Base-by-base conservation (phyloP, 2,113 vertebrate genomes). In the Argyrosomus japonicus region DNA sequence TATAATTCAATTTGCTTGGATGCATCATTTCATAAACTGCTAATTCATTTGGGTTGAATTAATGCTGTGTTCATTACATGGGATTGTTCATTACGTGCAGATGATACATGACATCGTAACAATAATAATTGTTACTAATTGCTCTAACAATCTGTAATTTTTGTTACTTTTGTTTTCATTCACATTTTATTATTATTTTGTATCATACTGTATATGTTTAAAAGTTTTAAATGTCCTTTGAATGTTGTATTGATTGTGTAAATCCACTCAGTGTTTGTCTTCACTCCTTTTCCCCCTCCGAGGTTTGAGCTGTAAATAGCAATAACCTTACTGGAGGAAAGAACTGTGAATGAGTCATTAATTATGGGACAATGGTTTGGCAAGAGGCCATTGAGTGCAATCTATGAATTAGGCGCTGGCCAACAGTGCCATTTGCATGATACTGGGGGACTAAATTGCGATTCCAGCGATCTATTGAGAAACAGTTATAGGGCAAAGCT, bases 351-450 rank as follows among this genome's bases (percentile, higher is more conserved):
- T 78, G 77, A 91, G 86, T 91, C 88, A 91, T 93, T 91, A 91
- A 91, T 91, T 91, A 93, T 81, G 60, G 82, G 76, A 89, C 91
- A 92, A 87, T 88, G 87, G 90, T 82, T 91, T 90, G 79, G 82
- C 78, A 15, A 88, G 79, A 73, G 83, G 76, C 83, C 84, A 82
- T 81, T 62, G 76, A 90, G 83, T 86, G 85, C 87, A 90, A 90
- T 89, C 86, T 89, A 90, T 91, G 91, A 94, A 93, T 91, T 90
- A 87, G 88, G 69, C 91, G 83, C 85, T 76, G 90, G 87, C 88
- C 90, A 90, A 72, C 87, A 76, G 75, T 77, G 0, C 36, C 69
- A 93, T 93, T 91, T 92, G 91, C 88, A 93, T 93, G 90, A 93
- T 91, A 85, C 78, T 73, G 54, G 68, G 56, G 75, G 75, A 84